These are phyloP conservation scores for Agonopterix heracliana DNA, from an alignment of 2,888 invertebrate species.

Conservation along the genomic window DNA sequence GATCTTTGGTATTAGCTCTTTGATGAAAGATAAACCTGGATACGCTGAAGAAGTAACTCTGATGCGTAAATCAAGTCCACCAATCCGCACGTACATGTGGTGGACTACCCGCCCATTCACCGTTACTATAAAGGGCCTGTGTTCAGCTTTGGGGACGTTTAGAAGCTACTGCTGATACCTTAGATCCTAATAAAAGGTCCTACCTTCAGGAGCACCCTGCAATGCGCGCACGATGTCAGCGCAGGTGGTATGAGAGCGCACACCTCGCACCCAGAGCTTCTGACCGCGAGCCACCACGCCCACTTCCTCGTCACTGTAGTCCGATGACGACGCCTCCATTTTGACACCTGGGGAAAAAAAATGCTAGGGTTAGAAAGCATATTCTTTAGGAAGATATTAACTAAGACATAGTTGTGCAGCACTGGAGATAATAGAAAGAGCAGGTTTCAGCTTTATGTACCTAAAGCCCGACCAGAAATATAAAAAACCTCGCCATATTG, in stretches of 20 bases:
- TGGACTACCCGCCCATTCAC: too few species aligned
- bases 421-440: neutral
- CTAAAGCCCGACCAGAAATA: too few species aligned
- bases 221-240: slow-evolving; percentile 85
- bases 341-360: slow-evolving; percentile 28
- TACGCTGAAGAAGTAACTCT: too few species aligned
- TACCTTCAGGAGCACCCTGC: slow-evolving; percentile 70
- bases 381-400: neutral
- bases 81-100: too few species aligned
- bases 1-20: too few species aligned
- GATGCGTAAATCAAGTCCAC: too few species aligned
- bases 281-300: slow-evolving; percentile 86
- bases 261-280: slow-evolving; percentile 87
- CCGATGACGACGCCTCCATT: slow-evolving; percentile 73
- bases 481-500: too few species aligned
- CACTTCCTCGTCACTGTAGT: slow-evolving; percentile 80
- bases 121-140: too few species aligned
- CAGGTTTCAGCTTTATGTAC: neutral
- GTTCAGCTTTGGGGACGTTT: too few species aligned
- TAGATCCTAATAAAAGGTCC: neutral
- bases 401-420: neutral
- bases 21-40: too few species aligned
- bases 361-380: neutral
- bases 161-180: too few species aligned
- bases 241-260: slow-evolving; percentile 85